Evolutionary conservation across 2,888 invertebrate species (phyloP), one percentile per base, ranked within the genome.

Genomic region (Drosophila kambysellisi): DNA sequence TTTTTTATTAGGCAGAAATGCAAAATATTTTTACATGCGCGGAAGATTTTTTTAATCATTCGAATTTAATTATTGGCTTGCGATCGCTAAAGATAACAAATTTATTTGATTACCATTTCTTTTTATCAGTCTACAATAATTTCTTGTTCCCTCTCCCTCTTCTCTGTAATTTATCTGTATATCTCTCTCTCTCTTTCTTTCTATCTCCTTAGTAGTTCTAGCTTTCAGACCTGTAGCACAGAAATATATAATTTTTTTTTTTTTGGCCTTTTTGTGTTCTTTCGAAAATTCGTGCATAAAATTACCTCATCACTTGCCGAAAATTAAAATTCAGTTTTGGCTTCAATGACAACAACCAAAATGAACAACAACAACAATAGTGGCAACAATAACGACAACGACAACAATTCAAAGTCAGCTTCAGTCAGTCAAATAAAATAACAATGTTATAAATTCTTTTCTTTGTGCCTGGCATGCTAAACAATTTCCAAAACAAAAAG

Each of bases 401-500:
- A n/a, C n/a, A n/a, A n/a, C n/a, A 54, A 54, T 29, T 29, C 12
- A 54, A 17, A 75, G 46, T 69, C 64, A 61, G 52, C 57, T 50
- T 65, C 63, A 64, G 57, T 63, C 59, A 65, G 53, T 33, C 63
- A 43, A 54, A 37, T 48, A 67, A 62, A 83, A 77, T 60, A 75
- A 74, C 76, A 89, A 78, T 82, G 82, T 75, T 79, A 83, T 90
- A 90, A 90, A 90, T 88, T 88, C 90, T 79, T 86, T 88, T 88
- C 79, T 88, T 59, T 88, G 90, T 82, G 90, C 71, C 66, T 75
- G 69, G 87, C 70, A 88, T 88, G 74, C 69, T 83, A 83, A 88
- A 83, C 76, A 79, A 78, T 85, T 85, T 83, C 41, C 66, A 70
- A 78, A 82, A 82, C 58, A 69, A 83, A 83, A 81, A 81, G 69